Percentiles rank a stretch among this genome's conserved stretches.
Conservation (phyloP, 2,888 invertebrate species). For the Eupithecia centaureata region DNA sequence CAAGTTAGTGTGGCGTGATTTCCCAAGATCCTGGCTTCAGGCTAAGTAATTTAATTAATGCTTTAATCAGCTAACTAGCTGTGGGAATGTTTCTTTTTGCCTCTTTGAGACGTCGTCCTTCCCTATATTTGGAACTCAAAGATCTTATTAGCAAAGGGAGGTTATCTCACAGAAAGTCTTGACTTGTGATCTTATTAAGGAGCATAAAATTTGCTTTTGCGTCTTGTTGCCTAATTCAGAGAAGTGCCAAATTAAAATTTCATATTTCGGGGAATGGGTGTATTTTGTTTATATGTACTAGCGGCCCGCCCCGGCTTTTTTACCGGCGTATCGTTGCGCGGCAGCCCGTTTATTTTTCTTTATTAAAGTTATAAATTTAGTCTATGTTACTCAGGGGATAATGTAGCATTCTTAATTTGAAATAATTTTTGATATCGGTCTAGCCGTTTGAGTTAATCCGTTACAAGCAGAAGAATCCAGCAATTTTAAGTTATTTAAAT, state of each 20-base stretch:
- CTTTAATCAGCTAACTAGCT: slow-evolving; percentile 72
- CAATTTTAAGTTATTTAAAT: no score
- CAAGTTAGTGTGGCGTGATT: slow-evolving; percentile 55
- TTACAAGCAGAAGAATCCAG: no score
- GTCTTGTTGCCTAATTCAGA: background rate
- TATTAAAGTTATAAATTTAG: no score
- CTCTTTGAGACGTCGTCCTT: slow-evolving; percentile 32
- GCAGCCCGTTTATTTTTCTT: no score
- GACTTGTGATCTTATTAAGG: background rate
- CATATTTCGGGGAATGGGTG: background rate
- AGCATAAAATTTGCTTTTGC: background rate
- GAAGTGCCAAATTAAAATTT: background rate
- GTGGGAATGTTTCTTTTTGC: slow-evolving; percentile 50
- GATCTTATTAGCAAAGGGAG: slow-evolving; percentile 4
- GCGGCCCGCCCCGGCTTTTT: no score
- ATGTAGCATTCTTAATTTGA: no score
- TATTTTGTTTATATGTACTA: background rate
- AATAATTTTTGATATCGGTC: no score
- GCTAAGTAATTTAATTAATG: slow-evolving; percentile 72
- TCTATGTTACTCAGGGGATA: no score
- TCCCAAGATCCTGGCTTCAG: slow-evolving; percentile 62
- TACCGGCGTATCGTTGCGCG: no score
- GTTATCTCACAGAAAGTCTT: slow-evolving; percentile 10
- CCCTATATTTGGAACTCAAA: slow-evolving; percentile 18
- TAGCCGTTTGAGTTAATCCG: no score